Conservation (phyloP, 2,888 invertebrate species). For the Lepetodrilus schrolli region DNA sequence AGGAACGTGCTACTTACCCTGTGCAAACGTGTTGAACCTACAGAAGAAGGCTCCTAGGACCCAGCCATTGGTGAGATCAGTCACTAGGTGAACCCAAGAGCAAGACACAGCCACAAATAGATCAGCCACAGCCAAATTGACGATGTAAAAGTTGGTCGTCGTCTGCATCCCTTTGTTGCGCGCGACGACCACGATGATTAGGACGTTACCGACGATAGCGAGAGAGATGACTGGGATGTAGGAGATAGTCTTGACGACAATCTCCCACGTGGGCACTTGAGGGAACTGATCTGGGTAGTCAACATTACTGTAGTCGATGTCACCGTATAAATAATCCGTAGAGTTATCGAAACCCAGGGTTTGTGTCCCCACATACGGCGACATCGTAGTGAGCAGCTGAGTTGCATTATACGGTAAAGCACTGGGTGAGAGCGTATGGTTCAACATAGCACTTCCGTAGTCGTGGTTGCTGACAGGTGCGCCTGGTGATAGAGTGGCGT, state of each 20-base stretch:
- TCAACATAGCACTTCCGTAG: neutral
- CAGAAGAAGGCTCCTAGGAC: conserved; percentile 85
- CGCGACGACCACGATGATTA: conserved; percentile 63
- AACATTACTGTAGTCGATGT: no score
- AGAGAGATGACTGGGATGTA: conserved; percentile 58
- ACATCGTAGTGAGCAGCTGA: no score
- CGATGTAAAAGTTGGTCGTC: conserved; percentile 73
- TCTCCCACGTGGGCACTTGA: conserved; percentile 57
- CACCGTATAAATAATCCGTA: conserved; percentile 14
- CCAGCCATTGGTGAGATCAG: conserved; percentile 87
- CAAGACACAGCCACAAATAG: conserved; percentile 78
- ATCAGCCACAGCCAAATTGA: conserved; percentile 71
- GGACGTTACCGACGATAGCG: conserved; percentile 61
- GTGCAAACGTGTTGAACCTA: conserved; percentile 84
- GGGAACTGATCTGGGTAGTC: conserved; percentile 49
- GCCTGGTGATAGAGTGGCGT: no score
- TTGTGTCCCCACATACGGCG: no score
- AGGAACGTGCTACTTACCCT: no score
- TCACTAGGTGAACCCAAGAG: conserved; percentile 85
- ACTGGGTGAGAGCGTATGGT: neutral
- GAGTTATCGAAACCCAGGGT: no score
- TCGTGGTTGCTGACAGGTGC: neutral
- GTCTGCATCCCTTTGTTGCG: conserved; percentile 67
- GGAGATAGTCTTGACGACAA: conserved; percentile 56
- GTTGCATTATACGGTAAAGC: no score